These are phyloP conservation scores for Apostichopus leukothele DNA, from an alignment of 53 echinoderm and acorn worm species.

Conservation along the genomic window DNA sequence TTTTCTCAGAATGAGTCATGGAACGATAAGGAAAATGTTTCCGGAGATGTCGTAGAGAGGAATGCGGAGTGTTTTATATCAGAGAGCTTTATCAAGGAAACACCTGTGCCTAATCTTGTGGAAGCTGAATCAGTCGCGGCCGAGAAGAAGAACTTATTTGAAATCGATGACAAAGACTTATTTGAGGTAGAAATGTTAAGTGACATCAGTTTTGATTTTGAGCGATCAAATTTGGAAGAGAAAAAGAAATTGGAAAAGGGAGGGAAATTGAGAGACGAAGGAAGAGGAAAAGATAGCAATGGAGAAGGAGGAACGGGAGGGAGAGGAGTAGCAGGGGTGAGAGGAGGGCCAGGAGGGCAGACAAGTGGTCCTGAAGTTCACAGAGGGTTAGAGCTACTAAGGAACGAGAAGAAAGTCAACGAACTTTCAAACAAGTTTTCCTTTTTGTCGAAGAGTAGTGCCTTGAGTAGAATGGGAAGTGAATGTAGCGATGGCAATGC, in stretches of 20 bases:
- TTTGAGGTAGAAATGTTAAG: neutral
- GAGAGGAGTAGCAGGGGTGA: neutral
- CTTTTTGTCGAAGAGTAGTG: neutral
- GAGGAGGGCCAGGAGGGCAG: neutral
- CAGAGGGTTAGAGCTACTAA: neutral
- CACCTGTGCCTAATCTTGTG: neutral
- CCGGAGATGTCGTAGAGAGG: neutral
- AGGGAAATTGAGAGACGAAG: neutral
- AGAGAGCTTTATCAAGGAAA: neutral
- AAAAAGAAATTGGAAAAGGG: neutral
- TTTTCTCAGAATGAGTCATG: neutral
- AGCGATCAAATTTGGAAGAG: neutral
- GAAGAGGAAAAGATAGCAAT: neutral
- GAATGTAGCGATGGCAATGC: neutral
- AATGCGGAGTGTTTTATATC: neutral
- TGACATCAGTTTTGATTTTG: neutral
- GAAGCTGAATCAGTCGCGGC: neutral
- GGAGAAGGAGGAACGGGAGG: neutral
- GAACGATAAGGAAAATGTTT: neutral
- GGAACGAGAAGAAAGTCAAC: neutral
- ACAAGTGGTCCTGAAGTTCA: neutral
- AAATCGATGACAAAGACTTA: constrained; percentile 26
- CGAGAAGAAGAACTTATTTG: neutral
- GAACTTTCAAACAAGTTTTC: constrained; percentile 24
- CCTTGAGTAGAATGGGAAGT: neutral